phyloP scores from a whole-genome alignment of 2,888 invertebrate genomes.

The Amorpha juglandis region DNA sequence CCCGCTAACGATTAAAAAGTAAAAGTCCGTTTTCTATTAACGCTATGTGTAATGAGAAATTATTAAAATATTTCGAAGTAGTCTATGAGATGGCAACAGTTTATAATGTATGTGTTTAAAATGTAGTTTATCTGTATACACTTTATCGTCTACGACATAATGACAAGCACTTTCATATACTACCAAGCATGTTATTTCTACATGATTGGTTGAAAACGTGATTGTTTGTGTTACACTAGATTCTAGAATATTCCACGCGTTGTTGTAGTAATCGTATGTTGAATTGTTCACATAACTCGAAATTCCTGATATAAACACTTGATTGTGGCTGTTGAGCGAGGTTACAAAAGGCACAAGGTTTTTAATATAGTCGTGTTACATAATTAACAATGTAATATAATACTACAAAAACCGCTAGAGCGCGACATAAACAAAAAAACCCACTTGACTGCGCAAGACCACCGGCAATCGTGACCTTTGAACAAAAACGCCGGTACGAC shows the following conservation, averaged over 20 bases:
- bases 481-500: constrained; percentile 18
- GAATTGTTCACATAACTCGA: constrained; percentile 2
- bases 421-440: constrained; percentile 13
- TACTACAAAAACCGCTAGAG: constrained; percentile 23
- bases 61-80: not conserved
- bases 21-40: constrained; percentile 1
- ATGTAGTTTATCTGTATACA: not conserved
- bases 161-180: constrained; percentile 6
- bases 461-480: constrained; percentile 34
- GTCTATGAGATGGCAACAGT: not conserved
- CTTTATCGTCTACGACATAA: not conserved
- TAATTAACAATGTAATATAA: constrained; percentile 14
- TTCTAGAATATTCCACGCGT: constrained; percentile 8
- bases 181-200: not conserved
- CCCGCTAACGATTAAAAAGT: constrained; percentile 10
- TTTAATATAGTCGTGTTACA: not conserved
- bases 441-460: constrained; percentile 29
- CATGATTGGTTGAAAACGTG: not conserved
- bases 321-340: not conserved
- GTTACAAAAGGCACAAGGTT: constrained; percentile 6
- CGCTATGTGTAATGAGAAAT: not conserved
- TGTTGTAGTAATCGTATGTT: not conserved
- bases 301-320: not conserved
- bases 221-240: not conserved
- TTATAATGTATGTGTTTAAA: not conserved